Base-by-base conservation (phyloP, 2,797 vertebrate genomes). In the Mustela erminea region DNA sequence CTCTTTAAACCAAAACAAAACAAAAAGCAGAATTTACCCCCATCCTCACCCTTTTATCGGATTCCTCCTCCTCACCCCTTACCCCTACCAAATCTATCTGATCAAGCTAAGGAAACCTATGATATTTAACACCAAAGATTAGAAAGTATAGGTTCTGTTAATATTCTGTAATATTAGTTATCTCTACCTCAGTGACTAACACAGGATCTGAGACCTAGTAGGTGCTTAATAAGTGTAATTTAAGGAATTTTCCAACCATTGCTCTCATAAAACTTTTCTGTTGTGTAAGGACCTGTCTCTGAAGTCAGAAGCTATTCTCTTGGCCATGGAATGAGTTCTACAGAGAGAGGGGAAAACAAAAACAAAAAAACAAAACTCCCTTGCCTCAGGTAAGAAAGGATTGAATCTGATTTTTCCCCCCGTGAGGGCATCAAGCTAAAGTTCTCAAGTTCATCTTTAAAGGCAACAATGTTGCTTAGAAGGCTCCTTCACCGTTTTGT, bases 381-480 rank as follows among this genome's bases (percentile, higher is more conserved):
- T 74, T 97, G 64, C 96, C 83, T 93, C 86, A 97, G 92, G 58
- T 93, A 95, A 98, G 97, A 98, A 97, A 97, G 35, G 7, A 60
- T 25, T 90, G 87, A 96, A 98, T 72, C 75, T 96, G 84, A 97
- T 87, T 97, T 96, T 56, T 84, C 10, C 78, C 10, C 10, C 27
- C 32, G 2, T 58, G 74, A 72, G 35, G 35, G n/a, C 35, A 90
- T 95, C 83, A 97, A 88, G 97, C 35, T 90, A 97, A 98, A 98
- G 96, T 95, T 97, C 98, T 75, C 97, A 98, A 98, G 94, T 98
- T 98, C 95, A 98, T 89, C 98, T 96, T 96, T 94, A 95, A 97
- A 98, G 98, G 97, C 78, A 97, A 97, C 90, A 95, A 11, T 87
- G 93, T 96, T 97, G 95, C 66, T 97, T 89, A 32, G 58, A 56